Evolutionary conservation across 2,113 vertebrate species (phyloP), one percentile per base, ranked within the genome.

Genomic region (Formicarius rufipectus): DNA sequence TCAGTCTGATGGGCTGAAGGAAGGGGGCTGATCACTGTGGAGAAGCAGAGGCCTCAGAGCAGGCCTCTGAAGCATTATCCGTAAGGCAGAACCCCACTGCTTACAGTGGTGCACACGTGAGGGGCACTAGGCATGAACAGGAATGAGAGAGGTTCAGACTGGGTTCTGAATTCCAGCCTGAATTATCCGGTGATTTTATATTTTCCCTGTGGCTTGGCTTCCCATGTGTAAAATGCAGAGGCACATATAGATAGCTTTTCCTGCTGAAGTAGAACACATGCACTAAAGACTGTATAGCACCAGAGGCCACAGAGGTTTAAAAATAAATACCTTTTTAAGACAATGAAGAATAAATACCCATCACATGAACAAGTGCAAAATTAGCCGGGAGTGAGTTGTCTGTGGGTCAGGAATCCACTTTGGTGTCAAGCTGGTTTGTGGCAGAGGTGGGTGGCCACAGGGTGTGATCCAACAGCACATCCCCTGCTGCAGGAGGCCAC

Each of bases 271-370:
- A n/a, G 58, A 73, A 84, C 30, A 33, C 33, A 18, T 5, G 58
- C 25, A n/a, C 33, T 25, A 49, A 28, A 91, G 71, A 63, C 59
- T 20, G 12, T 28, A 28, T 0, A 14, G 83, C 83, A 92, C 72
- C 83, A 94, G 88, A 63, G 52, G 78, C 64, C 59, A 52, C 40
- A 92, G 55, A 80, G 30, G 42, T 59, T 89, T 80, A 93, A 93
- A 93, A 92, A 94, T 72, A 94, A 94, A 40, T 25, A 93, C 64
- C 89, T 95, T 77, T 78, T 84, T 24, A 92, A 87, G 64, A 96
- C 73, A 95, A 90, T 66, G 76, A 95, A 84, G 52, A 90, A 87
- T 78, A 84, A 91, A 93, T 81, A 88, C 28, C n/a, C 53, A 49
- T 58, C 88, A 90, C 76, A 69, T 58, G 79, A 68, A 87, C 73